Evolutionary conservation across 2,888 invertebrate species (phyloP).

Genomic region (Anthophora plumipes): DNA sequence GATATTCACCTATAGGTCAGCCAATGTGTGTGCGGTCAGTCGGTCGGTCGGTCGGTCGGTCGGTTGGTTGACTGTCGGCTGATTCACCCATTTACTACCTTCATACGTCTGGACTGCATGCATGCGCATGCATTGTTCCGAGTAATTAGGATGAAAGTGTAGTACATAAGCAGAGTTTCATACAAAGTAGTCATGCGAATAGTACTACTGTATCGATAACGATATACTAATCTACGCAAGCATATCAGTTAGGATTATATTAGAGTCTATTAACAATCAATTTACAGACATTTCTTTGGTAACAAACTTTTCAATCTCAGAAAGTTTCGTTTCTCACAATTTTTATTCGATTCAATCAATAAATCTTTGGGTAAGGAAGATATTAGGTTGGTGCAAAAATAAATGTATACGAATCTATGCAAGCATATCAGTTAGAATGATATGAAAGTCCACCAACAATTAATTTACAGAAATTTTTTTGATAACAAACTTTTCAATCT

Average conservation of each 20-base stretch:
- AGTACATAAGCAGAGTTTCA: slow-evolving; percentile 6
- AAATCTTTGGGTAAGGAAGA: too few species aligned
- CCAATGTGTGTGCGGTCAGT: slow-evolving; percentile 63
- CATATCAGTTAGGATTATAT: neutral
- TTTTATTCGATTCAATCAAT: neutral
- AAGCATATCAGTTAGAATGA: neutral
- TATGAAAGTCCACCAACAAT: neutral
- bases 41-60: slow-evolving; percentile 76
- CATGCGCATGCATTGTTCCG: slow-evolving; percentile 37
- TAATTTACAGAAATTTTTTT: neutral
- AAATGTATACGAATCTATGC: too few species aligned
- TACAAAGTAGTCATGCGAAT: slow-evolving; percentile 23
- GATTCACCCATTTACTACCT: slow-evolving; percentile 66
- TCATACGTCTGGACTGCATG: slow-evolving; percentile 26
- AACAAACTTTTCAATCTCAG: neutral
- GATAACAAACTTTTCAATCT: neutral
- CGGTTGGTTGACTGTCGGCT: slow-evolving; percentile 63
- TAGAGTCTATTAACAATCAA: neutral
- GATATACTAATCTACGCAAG: neutral
- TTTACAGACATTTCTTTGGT: neutral
- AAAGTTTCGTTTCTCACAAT: neutral
- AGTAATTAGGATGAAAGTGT: slow-evolving; percentile 55
- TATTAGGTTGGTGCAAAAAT: too few species aligned
- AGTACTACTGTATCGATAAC: too few species aligned
- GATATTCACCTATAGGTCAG: slow-evolving; percentile 59